Conservation (phyloP, 2,888 invertebrate genomes). For the Zele albiditarsus region DNA sequence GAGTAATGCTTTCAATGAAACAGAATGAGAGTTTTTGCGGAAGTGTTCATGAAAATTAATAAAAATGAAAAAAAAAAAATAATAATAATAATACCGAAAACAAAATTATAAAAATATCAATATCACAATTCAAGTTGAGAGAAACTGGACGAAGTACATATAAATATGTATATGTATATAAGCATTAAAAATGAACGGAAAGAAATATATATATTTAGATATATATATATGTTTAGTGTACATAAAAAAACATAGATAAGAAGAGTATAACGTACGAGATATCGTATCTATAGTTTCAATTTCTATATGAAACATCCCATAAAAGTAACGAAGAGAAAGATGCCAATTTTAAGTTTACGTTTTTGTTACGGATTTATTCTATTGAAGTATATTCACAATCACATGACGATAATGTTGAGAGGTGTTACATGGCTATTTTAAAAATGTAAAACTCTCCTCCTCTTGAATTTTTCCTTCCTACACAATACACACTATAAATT, state of each 20-base stretch:
- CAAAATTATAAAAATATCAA: background rate
- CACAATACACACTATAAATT: background rate
- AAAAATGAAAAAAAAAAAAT: background rate
- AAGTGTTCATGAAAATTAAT: conserved; percentile 51
- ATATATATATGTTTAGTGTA: conserved; percentile 1
- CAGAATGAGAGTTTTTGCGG: background rate
- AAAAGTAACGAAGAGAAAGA: conserved; percentile 21
- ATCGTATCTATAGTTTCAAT: background rate
- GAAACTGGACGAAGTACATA: background rate
- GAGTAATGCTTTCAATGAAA: background rate
- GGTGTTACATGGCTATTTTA: conserved; percentile 4
- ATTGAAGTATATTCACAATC: background rate
- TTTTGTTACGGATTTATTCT: background rate
- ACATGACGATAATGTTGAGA: too few relatives aligned
- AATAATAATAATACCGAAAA: background rate
- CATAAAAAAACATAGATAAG: conserved; percentile 37
- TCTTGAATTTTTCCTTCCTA: background rate
- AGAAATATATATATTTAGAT: background rate
- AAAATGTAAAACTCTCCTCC: conserved; percentile 26
- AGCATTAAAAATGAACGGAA: background rate
- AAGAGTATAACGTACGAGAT: background rate
- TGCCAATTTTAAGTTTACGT: background rate
- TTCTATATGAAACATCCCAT: background rate
- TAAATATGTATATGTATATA: background rate
- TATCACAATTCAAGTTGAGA: background rate